These are phyloP conservation scores for Crossaster papposus DNA, from an alignment of 53 echinoderm and acorn worm genomes.

Conservation along the genomic window DNA sequence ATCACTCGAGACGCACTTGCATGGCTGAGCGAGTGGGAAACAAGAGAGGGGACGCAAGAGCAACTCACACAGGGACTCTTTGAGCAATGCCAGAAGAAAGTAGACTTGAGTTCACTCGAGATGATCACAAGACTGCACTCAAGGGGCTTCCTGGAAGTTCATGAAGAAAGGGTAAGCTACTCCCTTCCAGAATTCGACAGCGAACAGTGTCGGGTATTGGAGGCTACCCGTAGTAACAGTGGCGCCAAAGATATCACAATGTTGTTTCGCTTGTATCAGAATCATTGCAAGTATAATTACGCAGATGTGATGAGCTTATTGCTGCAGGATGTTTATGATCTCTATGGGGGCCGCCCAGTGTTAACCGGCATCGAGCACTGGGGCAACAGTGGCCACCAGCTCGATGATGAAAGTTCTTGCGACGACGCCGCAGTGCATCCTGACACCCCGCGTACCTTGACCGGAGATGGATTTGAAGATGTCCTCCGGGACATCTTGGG, in stretches of 20 bases:
- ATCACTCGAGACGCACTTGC: neutral
- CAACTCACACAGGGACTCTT: conserved; percentile 2
- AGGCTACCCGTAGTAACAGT: neutral
- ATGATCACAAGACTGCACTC: conserved; percentile 4
- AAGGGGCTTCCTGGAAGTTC: neutral
- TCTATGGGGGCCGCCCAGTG: too few relatives aligned
- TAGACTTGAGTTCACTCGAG: neutral
- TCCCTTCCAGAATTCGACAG: conserved; percentile 2
- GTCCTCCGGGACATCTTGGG: neutral
- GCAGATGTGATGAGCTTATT: neutral
- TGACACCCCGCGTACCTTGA: neutral
- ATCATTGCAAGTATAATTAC: neutral
- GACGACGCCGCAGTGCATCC: neutral
- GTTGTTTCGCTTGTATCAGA: neutral
- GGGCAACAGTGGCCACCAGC: neutral
- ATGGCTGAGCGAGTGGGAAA: conserved; percentile 6
- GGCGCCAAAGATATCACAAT: neutral
- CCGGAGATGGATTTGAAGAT: conserved; percentile 19
- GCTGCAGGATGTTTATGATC: too few relatives aligned
- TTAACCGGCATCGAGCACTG: neutral
- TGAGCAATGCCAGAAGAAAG: conserved; percentile 11
- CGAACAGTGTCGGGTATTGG: neutral
- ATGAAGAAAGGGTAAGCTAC: conserved; percentile 3
- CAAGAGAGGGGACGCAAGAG: conserved; percentile 11
- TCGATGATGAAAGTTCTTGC: neutral